A percentile compares a stretch with the other conserved stretches of the same genome.
Evolutionary conservation across 53 echinoderm and acorn worm species (phyloP).

Genomic region (Antedon mediterranea): DNA sequence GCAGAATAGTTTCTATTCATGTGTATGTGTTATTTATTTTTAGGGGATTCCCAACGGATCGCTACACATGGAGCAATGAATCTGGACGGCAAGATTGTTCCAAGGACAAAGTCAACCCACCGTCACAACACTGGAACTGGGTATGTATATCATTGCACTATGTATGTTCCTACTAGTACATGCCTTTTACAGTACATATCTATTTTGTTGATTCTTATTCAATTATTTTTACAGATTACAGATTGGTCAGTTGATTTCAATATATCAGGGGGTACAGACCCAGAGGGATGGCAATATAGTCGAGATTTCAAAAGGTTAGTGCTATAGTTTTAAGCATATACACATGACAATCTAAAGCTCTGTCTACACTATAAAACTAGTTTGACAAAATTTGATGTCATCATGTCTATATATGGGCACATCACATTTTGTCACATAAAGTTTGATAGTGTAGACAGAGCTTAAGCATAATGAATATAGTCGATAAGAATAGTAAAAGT

Average conservation of each 20-base stretch:
- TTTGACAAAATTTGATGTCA: no score
- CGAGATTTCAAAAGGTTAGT: slow-evolving; percentile 73
- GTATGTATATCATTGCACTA: slow-evolving; percentile 47
- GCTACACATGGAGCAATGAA: slow-evolving; percentile 54
- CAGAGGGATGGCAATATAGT: slow-evolving; percentile 96
- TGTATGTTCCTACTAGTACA: background rate
- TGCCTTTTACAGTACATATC: background rate
- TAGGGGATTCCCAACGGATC: slow-evolving; percentile 34
- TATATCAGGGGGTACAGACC: slow-evolving; percentile 66
- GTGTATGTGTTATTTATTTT: no score
- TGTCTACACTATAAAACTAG: no score
- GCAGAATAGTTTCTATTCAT: no score
- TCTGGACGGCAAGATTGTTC: slow-evolving; percentile 55
- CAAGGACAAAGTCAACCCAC: slow-evolving; percentile 56
- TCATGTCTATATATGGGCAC: no score
- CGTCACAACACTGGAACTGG: slow-evolving; percentile 92
- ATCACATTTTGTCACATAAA: no score
- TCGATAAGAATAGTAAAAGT: no score
- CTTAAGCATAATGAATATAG: no score
- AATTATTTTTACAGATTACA: slow-evolving; percentile 30
- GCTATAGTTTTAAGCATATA: no score
- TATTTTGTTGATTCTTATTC: no score
- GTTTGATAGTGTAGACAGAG: no score
- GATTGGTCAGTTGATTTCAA: slow-evolving; percentile 86
- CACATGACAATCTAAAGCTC: no score